Evolutionary conservation across 2,797 vertebrate species (phyloP).

Genomic region (Coendou prehensilis): DNA sequence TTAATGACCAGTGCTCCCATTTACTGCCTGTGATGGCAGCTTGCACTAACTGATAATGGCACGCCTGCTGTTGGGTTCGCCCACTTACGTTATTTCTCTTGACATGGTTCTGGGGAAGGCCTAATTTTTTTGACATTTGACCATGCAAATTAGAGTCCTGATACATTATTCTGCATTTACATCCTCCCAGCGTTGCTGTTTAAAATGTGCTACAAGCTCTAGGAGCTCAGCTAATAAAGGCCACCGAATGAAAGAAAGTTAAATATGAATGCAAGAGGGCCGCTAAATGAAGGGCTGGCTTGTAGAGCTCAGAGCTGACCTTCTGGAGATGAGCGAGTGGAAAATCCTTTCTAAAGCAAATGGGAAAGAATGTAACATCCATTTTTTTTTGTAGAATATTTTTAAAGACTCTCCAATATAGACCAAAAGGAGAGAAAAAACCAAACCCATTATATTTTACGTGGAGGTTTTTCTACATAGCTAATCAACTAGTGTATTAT

Average conservation of each 20-base stretch:
- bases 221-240: conserved; percentile 95
- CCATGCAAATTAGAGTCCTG: conserved; percentile 99
- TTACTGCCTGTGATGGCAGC: conserved; percentile 97
- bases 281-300: conserved; percentile 90
- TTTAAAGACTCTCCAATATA: conserved; percentile 85
- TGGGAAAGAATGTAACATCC: conserved; percentile 81
- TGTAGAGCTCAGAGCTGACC: conserved; percentile 88
- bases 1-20: conserved; percentile 97
- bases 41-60: conserved; percentile 98
- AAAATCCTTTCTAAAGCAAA: conserved; percentile 86
- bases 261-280: conserved; percentile 94
- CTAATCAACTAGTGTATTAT: conserved; percentile 72
- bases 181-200: conserved; percentile 94
- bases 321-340: conserved; percentile 87
- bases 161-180: conserved; percentile 99
- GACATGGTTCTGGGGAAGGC: conserved; percentile 98
- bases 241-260: conserved; percentile 91
- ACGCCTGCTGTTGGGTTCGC: conserved; percentile 95
- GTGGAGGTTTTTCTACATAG: conserved; percentile 71
- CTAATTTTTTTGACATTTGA: conserved; percentile 99
- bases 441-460: conserved; percentile 83
- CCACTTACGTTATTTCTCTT: conserved; percentile 98
- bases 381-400: conserved; percentile 18
- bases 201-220: conserved; percentile 93
- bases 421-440: conserved; percentile 72